phyloP scores from a whole-genome alignment of 1,140 invertebrate genomes.

The Cardiocondyla obscurior region DNA sequence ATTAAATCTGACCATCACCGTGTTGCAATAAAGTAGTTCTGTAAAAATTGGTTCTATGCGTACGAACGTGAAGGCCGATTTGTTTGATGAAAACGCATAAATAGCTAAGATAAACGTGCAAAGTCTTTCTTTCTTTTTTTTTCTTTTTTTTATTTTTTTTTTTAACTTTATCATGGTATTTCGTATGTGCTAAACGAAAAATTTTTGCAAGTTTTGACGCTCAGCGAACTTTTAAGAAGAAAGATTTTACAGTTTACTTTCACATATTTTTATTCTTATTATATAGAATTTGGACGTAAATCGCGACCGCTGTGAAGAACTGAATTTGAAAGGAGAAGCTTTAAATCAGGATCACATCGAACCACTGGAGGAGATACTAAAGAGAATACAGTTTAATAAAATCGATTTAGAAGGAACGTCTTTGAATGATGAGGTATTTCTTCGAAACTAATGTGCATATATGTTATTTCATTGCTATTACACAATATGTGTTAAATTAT shows the following conservation, averaged over 20 bases:
- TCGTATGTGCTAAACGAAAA: not conserved
- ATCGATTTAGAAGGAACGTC: constrained; percentile 88
- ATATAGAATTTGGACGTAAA: constrained; percentile 75
- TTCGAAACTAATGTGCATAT: constrained; percentile 43
- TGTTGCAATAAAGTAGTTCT: constrained; percentile 1
- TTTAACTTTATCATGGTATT: constrained; percentile 6
- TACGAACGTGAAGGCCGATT: constrained; percentile 3
- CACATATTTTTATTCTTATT: constrained; percentile 39
- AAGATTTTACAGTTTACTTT: not conserved
- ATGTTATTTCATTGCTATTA: not conserved
- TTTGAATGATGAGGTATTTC: constrained; percentile 88
- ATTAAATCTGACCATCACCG: not conserved
- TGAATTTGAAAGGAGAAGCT: constrained; percentile 84
- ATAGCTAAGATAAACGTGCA: not conserved
- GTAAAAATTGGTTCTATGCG: not conserved
- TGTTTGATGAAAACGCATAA: constrained; percentile 5
- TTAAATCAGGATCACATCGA: constrained; percentile 87
- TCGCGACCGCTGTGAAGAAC: constrained; percentile 81
- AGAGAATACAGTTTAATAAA: constrained; percentile 89
- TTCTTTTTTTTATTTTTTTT: constrained; percentile 34
- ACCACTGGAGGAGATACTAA: constrained; percentile 90
- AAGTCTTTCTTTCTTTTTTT: constrained; percentile 25
- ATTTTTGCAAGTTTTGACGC: constrained; percentile 16
- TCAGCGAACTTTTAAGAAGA: not conserved
- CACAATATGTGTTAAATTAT: too few relatives aligned